A percentile compares a stretch with the other conserved stretches of the same genome.
phyloP scores from a whole-genome alignment of 2,113 vertebrate species.

The Clarias gariepinus region DNA sequence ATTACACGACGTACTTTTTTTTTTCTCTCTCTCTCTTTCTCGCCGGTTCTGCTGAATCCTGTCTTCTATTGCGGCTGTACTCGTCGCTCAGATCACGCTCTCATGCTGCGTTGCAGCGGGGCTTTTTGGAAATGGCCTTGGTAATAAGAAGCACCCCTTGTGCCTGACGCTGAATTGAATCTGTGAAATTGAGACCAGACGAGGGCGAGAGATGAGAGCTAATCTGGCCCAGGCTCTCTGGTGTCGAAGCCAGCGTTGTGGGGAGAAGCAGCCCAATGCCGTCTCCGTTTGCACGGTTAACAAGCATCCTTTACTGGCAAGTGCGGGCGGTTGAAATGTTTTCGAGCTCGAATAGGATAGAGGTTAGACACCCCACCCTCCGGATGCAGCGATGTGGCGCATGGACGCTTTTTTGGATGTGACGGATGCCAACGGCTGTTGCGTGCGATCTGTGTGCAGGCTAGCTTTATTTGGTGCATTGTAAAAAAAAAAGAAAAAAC shows the following conservation, averaged over 20 bases:
- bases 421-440: neutral
- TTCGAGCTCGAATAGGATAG: constrained; percentile 58
- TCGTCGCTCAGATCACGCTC: constrained; percentile 44
- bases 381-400: constrained; percentile 51
- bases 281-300: constrained; percentile 64
- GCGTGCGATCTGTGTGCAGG: neutral
- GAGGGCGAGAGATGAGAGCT: constrained; percentile 57
- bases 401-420: constrained; percentile 51
- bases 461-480: neutral
- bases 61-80: constrained; percentile 13
- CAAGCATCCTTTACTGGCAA: constrained; percentile 63
- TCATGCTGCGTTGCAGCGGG: constrained; percentile 50
- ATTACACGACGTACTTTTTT: constrained; percentile 9
- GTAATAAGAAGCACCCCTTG: constrained; percentile 65
- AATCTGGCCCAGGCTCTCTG: constrained; percentile 70
- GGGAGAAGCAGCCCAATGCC: constrained; percentile 46
- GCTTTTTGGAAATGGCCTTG: constrained; percentile 60
- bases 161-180: constrained; percentile 61
- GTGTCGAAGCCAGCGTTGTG: constrained; percentile 62
- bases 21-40: neutral
- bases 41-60: constrained; percentile 11
- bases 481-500: neutral
- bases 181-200: constrained; percentile 70
- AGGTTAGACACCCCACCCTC: constrained; percentile 43
- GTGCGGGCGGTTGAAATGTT: constrained; percentile 51